A percentile compares a stretch with the other conserved stretches of the same genome.
Conservation (phyloP, 2,888 invertebrate genomes). For the Falcaria lacertinaria region DNA sequence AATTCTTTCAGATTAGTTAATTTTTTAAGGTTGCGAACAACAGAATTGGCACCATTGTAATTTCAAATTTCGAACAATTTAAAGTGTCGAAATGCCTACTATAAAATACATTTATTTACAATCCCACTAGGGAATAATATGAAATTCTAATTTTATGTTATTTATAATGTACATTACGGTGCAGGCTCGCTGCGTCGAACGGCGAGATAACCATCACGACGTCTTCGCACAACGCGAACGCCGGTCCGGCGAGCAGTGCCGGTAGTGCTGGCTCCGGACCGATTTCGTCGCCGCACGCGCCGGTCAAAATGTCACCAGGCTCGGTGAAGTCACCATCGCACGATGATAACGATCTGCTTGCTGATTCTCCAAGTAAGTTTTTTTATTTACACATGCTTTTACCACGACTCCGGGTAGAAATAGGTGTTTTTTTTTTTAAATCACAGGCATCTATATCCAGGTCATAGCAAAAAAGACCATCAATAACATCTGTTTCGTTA, state of each 20-base stretch:
- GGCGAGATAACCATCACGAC: conserved; percentile 92
- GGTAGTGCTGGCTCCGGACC: conserved; percentile 68
- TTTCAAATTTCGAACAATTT: too few species aligned
- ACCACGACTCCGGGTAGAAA: too few species aligned
- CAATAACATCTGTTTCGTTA: too few species aligned
- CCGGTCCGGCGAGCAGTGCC: conserved; percentile 69
- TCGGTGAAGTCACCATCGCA: conserved; percentile 82
- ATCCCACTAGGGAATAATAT: too few species aligned
- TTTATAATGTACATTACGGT: conserved; percentile 14
- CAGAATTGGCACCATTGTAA: too few species aligned
- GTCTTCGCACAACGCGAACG: conserved; percentile 82
- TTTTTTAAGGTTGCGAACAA: too few species aligned
- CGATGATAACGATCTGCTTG: conserved; percentile 85
- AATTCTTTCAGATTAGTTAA: too few species aligned
- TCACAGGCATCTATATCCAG: too few species aligned
- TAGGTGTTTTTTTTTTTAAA: too few species aligned
- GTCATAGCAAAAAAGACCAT: too few species aligned
- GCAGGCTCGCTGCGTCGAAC: conserved; percentile 86
- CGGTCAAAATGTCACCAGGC: conserved; percentile 83
- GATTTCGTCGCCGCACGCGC: conserved; percentile 70
- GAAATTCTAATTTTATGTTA: conserved; percentile 3
- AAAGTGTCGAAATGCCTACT: too few species aligned
- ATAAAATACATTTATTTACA: too few species aligned
- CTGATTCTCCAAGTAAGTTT: conserved; percentile 91
- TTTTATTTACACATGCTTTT: not conserved